Conservation (phyloP, 2,113 vertebrate species). For the Cheilinus undulatus region DNA sequence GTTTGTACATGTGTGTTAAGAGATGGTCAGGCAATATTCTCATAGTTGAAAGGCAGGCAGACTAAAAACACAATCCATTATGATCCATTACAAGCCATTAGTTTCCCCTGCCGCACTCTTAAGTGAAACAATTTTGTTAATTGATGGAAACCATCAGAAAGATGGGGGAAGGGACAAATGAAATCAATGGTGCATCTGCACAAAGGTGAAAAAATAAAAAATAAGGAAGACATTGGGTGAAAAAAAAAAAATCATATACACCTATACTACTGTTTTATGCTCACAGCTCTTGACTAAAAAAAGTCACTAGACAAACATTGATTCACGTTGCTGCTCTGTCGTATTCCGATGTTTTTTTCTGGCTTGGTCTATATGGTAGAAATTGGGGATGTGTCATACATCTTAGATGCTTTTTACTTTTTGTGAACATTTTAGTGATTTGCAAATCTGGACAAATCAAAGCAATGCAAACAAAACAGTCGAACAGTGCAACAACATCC, state of each 20-base stretch:
- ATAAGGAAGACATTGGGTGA: too few relatives aligned
- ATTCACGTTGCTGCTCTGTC: constrained; percentile 61
- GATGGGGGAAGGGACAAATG: constrained; percentile 27
- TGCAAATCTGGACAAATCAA: constrained; percentile 12
- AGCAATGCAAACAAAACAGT: too few relatives aligned
- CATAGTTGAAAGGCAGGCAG: constrained; percentile 64
- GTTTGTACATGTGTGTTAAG: background rate
- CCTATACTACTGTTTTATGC: too few relatives aligned
- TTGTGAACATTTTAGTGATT: constrained; percentile 35
- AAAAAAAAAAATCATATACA: too few relatives aligned
- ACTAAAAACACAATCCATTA: constrained; percentile 75
- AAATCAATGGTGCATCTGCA: constrained; percentile 56
- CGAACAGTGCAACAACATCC: background rate
- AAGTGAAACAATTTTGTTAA: constrained; percentile 74
- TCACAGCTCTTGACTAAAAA: constrained; percentile 30
- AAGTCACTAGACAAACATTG: too few relatives aligned
- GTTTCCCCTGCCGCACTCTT: constrained; percentile 59
- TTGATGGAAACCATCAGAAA: constrained; percentile 66
- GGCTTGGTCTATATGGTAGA: constrained; percentile 54
- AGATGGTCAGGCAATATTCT: constrained; percentile 43
- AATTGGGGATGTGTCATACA: constrained; percentile 59
- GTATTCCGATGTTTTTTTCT: constrained; percentile 78
- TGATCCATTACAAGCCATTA: constrained; percentile 78
- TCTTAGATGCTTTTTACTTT: constrained; percentile 71
- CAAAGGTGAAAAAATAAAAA: constrained; percentile 33